Conservation (phyloP, 1,140 invertebrate genomes). For the Saccostrea echinata region DNA sequence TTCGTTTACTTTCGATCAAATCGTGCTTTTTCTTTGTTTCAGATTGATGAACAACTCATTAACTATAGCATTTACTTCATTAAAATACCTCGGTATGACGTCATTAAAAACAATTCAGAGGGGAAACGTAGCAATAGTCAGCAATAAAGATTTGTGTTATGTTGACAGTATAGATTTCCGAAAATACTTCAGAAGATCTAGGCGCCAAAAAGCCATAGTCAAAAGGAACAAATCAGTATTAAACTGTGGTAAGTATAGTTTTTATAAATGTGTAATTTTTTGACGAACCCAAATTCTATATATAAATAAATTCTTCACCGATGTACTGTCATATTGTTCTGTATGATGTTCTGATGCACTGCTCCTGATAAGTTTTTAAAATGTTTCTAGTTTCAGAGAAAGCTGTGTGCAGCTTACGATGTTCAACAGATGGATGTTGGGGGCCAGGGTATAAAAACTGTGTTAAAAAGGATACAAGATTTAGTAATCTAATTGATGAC, state of each 20-base stretch:
- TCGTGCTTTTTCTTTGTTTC: slow-evolving; percentile 34
- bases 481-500: slow-evolving; percentile 7
- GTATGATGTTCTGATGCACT: too few relatives aligned
- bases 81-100: slow-evolving; percentile 42
- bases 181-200: slow-evolving; percentile 18
- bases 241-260: slow-evolving; percentile 46
- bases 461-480: not conserved
- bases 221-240: slow-evolving; percentile 10
- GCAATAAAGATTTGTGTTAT: slow-evolving; percentile 53
- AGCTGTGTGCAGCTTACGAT: slow-evolving; percentile 16
- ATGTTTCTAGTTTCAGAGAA: slow-evolving; percentile 33
- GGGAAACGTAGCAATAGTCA: slow-evolving; percentile 46
- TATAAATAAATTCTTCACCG: not conserved
- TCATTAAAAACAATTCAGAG: slow-evolving; percentile 32
- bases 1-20: not conserved
- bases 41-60: slow-evolving; percentile 26
- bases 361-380: not conserved
- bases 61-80: slow-evolving; percentile 21
- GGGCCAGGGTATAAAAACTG: slow-evolving; percentile 28
- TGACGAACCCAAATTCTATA: not conserved
- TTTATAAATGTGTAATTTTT: not conserved
- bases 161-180: slow-evolving; percentile 37
- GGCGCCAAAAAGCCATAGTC: slow-evolving; percentile 37
- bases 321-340: not conserved
- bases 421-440: slow-evolving; percentile 45